Evolutionary conservation across 2,113 vertebrate genomes (phyloP), one percentile per base, ranked within the genome.

Genomic region (Halichoerus grypus): DNA sequence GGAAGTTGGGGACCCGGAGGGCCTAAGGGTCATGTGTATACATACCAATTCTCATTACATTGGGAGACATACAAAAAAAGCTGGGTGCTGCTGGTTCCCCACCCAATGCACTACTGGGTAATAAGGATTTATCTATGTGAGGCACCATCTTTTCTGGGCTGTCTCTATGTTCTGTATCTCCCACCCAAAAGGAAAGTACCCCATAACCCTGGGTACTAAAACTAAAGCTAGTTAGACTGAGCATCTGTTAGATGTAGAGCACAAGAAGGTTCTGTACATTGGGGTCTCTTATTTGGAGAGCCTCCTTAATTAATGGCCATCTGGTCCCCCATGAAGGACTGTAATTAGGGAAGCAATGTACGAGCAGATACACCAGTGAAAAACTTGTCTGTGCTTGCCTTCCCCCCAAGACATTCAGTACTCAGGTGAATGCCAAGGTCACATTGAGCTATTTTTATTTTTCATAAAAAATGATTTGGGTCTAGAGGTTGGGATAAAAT

Each of bases 391-490:
- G 28, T 72, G 59, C 90, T 42, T 93, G 36, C 82, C 49, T 96
- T 96, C 19, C 36, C 22, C 97, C 72, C n/a, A 83, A 94, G 24
- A 91, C 82, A 86, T 59, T 91, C 31, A 59, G 82, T 93, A 83
- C 42, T 85, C 69, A 94, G 72, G 72, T 97, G 83, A 96, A 59
- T 84, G 46, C 33, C 92, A 97, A 96, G 80, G 97, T 92, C 61
- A 96, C 51, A 92, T 46, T 92, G 74, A 12, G 31, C 42, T 96
- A 98, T 90, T 97, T 97, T 91, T 96, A 86, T 84, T 97, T 95
- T 97, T 96, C 51, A 92, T 92, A 87, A 94, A 95, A 96, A 96
- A 85, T 88, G n/a, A 95, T 81, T 95, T 96, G 55, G 24, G 49
- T 92, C 21, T 57, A 90, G 74, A 95, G 33, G 55, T 79, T 92